Evolutionary conservation across 2,113 vertebrate genomes (phyloP).

Genomic region (Bostrychus sinensis): DNA sequence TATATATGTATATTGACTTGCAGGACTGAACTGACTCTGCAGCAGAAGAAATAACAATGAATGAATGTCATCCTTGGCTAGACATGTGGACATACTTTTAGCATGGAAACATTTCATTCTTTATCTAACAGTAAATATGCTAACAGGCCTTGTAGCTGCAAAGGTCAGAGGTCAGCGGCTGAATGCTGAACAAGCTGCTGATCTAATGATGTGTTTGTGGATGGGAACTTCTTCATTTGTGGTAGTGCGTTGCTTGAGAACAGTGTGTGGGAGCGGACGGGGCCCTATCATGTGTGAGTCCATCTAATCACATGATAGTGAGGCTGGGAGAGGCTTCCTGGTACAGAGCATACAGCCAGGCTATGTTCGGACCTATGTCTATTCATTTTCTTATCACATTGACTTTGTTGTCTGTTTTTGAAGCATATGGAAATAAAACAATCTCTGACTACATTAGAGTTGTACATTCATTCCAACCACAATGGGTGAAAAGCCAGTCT

Average conservation of each 20-base stretch:
- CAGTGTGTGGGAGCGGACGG: constrained; percentile 61
- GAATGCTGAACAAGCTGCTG: constrained; percentile 35
- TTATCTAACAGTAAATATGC: too few relatives aligned
- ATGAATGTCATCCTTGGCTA: background rate
- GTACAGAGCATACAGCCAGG: constrained; percentile 23
- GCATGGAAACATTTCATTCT: too few relatives aligned
- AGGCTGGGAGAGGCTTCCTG: constrained; percentile 72
- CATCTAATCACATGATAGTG: constrained; percentile 77
- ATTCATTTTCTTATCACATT: too few relatives aligned
- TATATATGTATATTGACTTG: too few relatives aligned
- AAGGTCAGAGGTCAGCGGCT: constrained; percentile 42
- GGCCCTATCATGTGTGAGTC: constrained; percentile 63
- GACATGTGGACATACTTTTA: too few relatives aligned
- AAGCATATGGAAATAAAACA: background rate
- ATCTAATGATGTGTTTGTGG: constrained; percentile 22
- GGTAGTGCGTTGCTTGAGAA: constrained; percentile 26
- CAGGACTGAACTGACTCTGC: too few relatives aligned
- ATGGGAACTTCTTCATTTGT: constrained; percentile 40
- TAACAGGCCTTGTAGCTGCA: constrained; percentile 4
- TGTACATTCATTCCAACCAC: too few relatives aligned
- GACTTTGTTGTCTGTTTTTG: too few relatives aligned
- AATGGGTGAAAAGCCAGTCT: too few relatives aligned
- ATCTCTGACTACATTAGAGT: background rate
- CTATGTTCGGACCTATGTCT: too few relatives aligned
- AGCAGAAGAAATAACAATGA: too few relatives aligned